A percentile compares a stretch with the other conserved stretches of the same genome.
Evolutionary conservation across 2,113 vertebrate species (phyloP).

Genomic region (Xiphorhynchus elegans): DNA sequence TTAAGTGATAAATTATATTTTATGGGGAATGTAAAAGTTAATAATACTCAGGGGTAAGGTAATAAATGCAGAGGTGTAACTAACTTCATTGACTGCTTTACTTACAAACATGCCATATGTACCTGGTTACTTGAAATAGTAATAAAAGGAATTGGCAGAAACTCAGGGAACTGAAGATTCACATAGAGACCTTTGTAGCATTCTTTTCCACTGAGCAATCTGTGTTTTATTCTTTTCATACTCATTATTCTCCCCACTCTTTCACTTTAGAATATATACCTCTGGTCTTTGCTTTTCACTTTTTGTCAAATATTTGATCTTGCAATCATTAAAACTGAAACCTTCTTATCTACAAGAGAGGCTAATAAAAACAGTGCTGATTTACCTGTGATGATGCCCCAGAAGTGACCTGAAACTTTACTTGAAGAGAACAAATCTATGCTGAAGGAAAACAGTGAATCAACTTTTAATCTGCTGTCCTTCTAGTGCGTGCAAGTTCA

Average conservation of each 20-base stretch:
- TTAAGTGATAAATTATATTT: slow-evolving; percentile 83
- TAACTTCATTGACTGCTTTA: slow-evolving; percentile 73
- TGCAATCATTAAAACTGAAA: slow-evolving; percentile 53
- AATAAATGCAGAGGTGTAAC: slow-evolving; percentile 82
- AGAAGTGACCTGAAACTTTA: slow-evolving; percentile 55
- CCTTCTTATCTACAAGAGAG: slow-evolving; percentile 62
- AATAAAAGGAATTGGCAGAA: slow-evolving; percentile 54
- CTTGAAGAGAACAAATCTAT: neutral
- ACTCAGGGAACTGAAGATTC: neutral
- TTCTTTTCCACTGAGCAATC: neutral
- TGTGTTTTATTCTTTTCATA: neutral
- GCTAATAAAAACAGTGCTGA: slow-evolving; percentile 58
- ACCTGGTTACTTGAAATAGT: slow-evolving; percentile 69
- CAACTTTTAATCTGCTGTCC: neutral
- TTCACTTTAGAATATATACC: slow-evolving; percentile 8
- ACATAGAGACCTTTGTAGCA: neutral
- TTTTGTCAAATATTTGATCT: slow-evolving; percentile 70
- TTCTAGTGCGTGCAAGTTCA: neutral
- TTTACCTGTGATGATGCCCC: slow-evolving; percentile 33
- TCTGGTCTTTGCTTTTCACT: slow-evolving; percentile 69
- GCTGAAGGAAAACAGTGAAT: neutral
- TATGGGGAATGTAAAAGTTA: slow-evolving; percentile 86
- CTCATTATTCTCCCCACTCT: neutral
- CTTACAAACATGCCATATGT: slow-evolving; percentile 79
- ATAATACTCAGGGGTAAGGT: slow-evolving; percentile 79